phyloP scores from a whole-genome alignment of 2,113 vertebrate genomes.

The Girardinichthys multiradiatus region DNA sequence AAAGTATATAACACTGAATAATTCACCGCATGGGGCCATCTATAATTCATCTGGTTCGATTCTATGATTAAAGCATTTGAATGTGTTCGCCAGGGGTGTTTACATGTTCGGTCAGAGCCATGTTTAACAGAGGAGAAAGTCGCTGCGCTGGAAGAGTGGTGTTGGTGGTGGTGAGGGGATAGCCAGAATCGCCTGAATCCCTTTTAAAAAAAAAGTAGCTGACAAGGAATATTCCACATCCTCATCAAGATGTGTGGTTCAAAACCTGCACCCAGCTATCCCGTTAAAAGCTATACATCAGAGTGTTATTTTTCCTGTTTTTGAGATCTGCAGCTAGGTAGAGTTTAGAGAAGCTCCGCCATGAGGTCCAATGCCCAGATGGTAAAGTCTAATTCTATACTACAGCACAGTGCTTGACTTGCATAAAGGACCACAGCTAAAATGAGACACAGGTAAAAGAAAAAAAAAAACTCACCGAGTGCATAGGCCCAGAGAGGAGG shows the following conservation, averaged over 20 bases:
- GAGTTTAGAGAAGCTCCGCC: slow-evolving; percentile 53
- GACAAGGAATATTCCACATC: slow-evolving; percentile 61
- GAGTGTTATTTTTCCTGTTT: slow-evolving; percentile 48
- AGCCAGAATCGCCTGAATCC: slow-evolving; percentile 47
- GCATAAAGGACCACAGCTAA: slow-evolving; percentile 23
- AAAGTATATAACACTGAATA: slow-evolving; percentile 81
- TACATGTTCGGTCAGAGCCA: slow-evolving; percentile 74
- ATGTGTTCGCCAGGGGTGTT: slow-evolving; percentile 75
- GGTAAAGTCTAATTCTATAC: slow-evolving; percentile 30
- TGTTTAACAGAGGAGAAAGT: slow-evolving; percentile 78
- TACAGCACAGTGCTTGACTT: slow-evolving; percentile 37
- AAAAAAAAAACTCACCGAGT: slow-evolving; percentile 87
- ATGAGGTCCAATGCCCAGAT: slow-evolving; percentile 25
- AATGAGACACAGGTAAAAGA: slow-evolving; percentile 5
- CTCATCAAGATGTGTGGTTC: slow-evolving; percentile 39
- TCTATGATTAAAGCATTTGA: slow-evolving; percentile 81
- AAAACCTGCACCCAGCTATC: slow-evolving; percentile 16
- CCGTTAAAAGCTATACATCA: slow-evolving; percentile 43
- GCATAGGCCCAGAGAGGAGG: slow-evolving; percentile 93
- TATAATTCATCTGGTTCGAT: slow-evolving; percentile 81
- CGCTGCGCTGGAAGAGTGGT: slow-evolving; percentile 38
- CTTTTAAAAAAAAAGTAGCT: slow-evolving; percentile 73
- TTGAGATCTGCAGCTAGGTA: slow-evolving; percentile 38
- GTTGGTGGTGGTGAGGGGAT: slow-evolving; percentile 13
- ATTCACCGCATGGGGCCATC: slow-evolving; percentile 73